Conservation (phyloP, 2,797 vertebrate genomes). For the Syndactyla subalaris region DNA sequence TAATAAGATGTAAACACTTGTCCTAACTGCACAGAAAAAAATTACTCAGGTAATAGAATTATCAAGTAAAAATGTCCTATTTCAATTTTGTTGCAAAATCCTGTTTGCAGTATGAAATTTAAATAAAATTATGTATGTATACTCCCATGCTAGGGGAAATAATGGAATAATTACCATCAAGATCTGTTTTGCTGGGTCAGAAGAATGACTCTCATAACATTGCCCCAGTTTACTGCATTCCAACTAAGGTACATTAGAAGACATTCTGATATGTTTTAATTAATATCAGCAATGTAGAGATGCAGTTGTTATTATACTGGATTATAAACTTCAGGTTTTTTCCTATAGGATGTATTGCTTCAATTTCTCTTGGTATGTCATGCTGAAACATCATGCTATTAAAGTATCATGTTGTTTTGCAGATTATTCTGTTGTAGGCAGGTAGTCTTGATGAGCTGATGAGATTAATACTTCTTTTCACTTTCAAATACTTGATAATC, state of each 20-base stretch:
- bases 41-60: not conserved
- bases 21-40: not conserved
- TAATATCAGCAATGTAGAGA: not conserved
- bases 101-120: not conserved
- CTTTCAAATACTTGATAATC: not conserved
- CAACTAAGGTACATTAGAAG: not conserved
- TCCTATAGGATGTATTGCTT: not conserved
- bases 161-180: not conserved
- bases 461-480: not conserved
- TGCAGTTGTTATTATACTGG: not conserved
- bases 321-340: not conserved
- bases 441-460: not conserved
- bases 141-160: not conserved
- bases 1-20: not conserved
- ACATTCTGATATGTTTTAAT: not conserved
- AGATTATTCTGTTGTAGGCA: not conserved
- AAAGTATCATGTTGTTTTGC: not conserved
- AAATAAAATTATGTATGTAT: not conserved
- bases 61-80: not conserved
- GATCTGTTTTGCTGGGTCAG: not conserved
- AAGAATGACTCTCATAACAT: not conserved
- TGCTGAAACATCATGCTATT: not conserved
- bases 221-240: not conserved
- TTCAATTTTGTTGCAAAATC: not conserved
- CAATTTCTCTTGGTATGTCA: not conserved